A percentile compares a stretch with the other conserved stretches of the same genome.
These are phyloP conservation scores for Magallana nippona DNA, from an alignment of 2,888 invertebrate genomes.

Conservation along the genomic window DNA sequence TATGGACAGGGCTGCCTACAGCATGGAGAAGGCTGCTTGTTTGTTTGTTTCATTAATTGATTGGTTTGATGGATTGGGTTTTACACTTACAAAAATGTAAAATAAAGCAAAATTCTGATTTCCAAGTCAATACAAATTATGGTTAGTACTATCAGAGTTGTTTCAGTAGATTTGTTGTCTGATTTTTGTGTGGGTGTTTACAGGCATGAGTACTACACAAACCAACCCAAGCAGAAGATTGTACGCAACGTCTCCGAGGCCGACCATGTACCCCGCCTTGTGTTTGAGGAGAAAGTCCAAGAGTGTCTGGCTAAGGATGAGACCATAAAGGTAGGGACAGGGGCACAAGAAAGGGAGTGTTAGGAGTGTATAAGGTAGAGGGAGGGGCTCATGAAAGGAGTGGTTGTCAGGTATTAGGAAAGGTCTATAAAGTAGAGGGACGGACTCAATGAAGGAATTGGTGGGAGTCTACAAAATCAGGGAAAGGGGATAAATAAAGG, in stretches of 20 bases:
- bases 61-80: background rate
- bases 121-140: no score
- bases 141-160: background rate
- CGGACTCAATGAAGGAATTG: no score
- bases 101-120: no score
- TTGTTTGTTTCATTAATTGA: background rate
- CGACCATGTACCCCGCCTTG: conserved; percentile 59
- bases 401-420: no score
- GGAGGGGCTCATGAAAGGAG: no score
- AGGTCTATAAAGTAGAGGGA: no score
- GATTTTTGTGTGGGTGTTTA: background rate
- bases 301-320: conserved; percentile 78
- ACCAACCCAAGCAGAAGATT: conserved; percentile 43
- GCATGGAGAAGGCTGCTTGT: no score
- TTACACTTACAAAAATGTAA: background rate
- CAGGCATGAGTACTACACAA: background rate
- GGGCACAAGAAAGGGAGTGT: no score
- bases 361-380: no score
- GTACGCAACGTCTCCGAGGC: conserved; percentile 48
- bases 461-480: no score
- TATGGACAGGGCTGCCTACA: no score
- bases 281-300: conserved; percentile 77
- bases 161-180: background rate
- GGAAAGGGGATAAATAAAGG: no score
- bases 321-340: conserved; percentile 72